Conservation (phyloP, 2,113 vertebrate genomes). For the Campylorhamphus procurvoides region DNA sequence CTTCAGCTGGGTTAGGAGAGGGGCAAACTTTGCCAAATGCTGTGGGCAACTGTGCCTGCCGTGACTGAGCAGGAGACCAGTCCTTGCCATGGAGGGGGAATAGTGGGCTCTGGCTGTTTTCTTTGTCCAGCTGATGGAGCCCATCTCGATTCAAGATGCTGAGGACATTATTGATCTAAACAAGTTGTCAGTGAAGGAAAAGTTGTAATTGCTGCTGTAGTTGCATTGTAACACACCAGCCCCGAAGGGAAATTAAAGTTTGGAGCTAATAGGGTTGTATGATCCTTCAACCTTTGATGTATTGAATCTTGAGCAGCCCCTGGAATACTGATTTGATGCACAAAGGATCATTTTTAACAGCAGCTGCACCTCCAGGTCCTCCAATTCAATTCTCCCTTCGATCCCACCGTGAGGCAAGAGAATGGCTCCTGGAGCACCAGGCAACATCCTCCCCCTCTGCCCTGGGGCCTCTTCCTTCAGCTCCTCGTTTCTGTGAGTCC, state of each 20-base stretch:
- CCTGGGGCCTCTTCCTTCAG: neutral
- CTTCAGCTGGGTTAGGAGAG: neutral
- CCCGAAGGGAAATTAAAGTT: conserved; percentile 83
- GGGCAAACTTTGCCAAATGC: neutral
- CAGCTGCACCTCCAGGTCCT: neutral
- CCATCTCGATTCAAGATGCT: conserved; percentile 49
- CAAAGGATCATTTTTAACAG: conserved; percentile 65
- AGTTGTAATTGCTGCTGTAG: conserved; percentile 82
- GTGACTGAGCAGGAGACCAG: too few species aligned
- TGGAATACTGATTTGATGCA: conserved; percentile 75
- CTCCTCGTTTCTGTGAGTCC: neutral
- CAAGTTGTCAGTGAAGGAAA: conserved; percentile 76
- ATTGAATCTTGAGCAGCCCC: conserved; percentile 64
- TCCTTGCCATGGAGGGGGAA: neutral
- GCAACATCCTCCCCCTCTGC: neutral
- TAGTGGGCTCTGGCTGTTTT: neutral
- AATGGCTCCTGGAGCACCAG: rapidly evolving
- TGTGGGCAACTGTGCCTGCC: rapidly evolving
- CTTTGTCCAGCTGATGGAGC: neutral
- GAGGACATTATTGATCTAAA: conserved; percentile 76
- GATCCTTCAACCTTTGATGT: conserved; percentile 81
- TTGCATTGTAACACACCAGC: conserved; percentile 78
- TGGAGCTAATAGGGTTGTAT: conserved; percentile 81
- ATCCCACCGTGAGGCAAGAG: neutral
- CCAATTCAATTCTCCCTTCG: neutral